A percentile compares a stretch with the other conserved stretches of the same genome.
phyloP scores from a whole-genome alignment of 2,797 vertebrate genomes.

The Hyperoplus lanceolatus region DNA sequence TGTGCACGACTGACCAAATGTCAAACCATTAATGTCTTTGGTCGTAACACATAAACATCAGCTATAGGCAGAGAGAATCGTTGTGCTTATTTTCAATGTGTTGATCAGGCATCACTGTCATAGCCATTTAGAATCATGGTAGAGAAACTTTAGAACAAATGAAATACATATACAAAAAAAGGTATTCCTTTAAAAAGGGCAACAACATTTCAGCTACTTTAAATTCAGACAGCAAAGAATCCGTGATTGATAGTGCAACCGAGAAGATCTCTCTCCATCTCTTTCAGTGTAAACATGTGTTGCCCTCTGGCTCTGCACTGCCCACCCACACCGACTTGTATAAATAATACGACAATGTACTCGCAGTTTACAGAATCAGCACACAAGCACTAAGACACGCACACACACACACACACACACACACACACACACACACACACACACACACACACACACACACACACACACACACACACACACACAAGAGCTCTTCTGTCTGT shows the following conservation, averaged over 20 bases:
- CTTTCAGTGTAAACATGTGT: constrained; percentile 54
- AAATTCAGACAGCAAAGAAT: constrained; percentile 20
- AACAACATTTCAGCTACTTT: constrained; percentile 8
- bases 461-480: constrained; percentile 22
- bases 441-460: constrained; percentile 18
- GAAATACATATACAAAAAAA: neutral
- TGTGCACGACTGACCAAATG: too few species aligned
- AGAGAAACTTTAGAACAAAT: neutral
- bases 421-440: constrained; percentile 19
- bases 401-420: constrained; percentile 3
- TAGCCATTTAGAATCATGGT: neutral
- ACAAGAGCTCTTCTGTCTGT: constrained; percentile 35
- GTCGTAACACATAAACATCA: too few species aligned
- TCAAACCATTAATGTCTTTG: too few species aligned
- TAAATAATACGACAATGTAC: constrained; percentile 60
- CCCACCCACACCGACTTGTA: constrained; percentile 58
- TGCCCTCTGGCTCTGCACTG: constrained; percentile 55
- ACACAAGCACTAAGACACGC: neutral
- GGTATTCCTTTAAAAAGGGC: neutral
- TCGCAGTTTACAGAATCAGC: constrained; percentile 30
- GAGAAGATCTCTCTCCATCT: constrained; percentile 39
- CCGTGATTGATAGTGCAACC: constrained; percentile 1
- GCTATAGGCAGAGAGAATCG: too few species aligned
- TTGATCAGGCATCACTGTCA: neutral
- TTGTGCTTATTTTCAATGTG: neutral